A percentile compares a stretch with the other conserved stretches of the same genome.
Conservation (phyloP, 2,113 vertebrate species). For the Varanus komodoensis region DNA sequence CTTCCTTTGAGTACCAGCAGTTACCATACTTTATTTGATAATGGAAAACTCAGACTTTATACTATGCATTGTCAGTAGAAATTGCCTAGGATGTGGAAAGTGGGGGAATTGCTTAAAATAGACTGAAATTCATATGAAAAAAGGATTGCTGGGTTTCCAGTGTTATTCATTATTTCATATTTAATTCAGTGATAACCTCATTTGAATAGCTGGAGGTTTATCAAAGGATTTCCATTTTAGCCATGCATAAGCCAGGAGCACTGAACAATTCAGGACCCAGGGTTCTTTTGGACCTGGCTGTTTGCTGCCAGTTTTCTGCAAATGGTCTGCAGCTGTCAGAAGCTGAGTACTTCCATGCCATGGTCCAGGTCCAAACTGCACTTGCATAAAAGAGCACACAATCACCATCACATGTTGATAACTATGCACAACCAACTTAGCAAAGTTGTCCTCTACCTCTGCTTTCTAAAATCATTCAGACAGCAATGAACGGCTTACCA, state of each 20-base stretch:
- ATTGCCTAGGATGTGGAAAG: not conserved
- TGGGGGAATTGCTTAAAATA: conserved; percentile 1
- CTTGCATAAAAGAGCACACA: not conserved
- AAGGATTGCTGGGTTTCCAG: not conserved
- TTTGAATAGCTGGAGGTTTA: conserved; percentile 39
- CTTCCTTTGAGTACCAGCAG: not conserved
- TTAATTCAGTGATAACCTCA: conserved; percentile 20
- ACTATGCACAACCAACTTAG: not conserved
- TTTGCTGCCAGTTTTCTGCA: conserved; percentile 50
- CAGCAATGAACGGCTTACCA: not conserved
- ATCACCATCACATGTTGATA: not conserved
- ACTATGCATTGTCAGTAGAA: conserved; percentile 27
- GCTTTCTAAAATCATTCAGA: not conserved
- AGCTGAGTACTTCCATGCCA: not conserved
- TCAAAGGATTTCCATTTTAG: not conserved
- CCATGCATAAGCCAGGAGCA: conserved; percentile 25
- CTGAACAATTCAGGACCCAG: conserved; percentile 35
- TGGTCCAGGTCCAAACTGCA: not conserved
- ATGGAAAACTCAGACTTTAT: conserved; percentile 11
- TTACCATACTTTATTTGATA: not conserved
- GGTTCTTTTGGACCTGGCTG: conserved; percentile 5
- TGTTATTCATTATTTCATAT: conserved; percentile 15
- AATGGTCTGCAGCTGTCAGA: conserved; percentile 55
- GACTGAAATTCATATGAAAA: conserved; percentile 22
- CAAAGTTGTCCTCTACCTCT: not conserved